Evolutionary conservation across 2,113 vertebrate genomes (phyloP), one percentile per base, ranked within the genome.

Genomic region (Chrysemys picta): DNA sequence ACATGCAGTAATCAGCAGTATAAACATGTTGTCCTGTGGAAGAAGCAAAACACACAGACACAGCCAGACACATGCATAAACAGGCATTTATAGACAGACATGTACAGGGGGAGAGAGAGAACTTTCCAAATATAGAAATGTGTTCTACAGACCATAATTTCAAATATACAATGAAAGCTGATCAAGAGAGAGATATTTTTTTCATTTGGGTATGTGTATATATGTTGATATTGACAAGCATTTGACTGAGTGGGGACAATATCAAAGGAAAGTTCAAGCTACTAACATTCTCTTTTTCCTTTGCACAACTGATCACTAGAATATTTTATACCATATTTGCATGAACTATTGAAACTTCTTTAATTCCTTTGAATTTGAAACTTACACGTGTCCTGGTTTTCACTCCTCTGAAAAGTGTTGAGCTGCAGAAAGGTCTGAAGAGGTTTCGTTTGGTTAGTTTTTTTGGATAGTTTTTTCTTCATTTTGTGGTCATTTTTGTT

Each of bases 61-160:
- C 5, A 85, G 38, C 25, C 24, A 56, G 1, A 0, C 12, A n/a
- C 24, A 85, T 45, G 47, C 47, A 89, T 29, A 75, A 50, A 80
- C 17, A 42, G 62, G 72, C 21, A 59, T 62, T 57, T 62, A 62
- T 16, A 62, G 59, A 65, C 62, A 35, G 62, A 65, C 29, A 16
- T 17, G 13, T 65, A 35, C 6, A 59, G 31, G 16, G 16, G 16
- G 29, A n/a, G 62, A 65, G 0, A 69, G 45, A 69, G 76, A 84
- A 59, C 53, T n/a, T n/a, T 81, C 42, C 19, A n/a, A 5, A 2
- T 9, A 29, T 21, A 7, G 8, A 3, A 75, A 16, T 16, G 47
- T 52, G 53, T 59, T 89, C 69, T 79, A 78, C 47, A 89, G 89
- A 88, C 25, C 52, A 65, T 90, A 89, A 17, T 27, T 52, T 85